Conservation (phyloP, 92 coral and sea anemone species). For the Chrysogorgia sp. region DNA sequence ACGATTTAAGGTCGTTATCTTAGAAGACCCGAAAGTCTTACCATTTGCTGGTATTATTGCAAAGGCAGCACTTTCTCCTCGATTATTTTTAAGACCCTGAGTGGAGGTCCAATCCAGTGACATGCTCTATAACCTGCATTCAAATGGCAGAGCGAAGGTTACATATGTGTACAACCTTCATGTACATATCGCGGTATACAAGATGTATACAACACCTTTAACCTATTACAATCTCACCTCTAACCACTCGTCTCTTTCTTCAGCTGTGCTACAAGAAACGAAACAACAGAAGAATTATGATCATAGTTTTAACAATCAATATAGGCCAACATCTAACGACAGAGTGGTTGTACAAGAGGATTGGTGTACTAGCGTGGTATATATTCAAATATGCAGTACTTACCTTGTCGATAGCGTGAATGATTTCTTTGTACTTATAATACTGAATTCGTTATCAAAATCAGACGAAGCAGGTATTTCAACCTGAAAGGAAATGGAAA, state of each 20-base stretch:
- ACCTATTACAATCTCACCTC: slow-evolving; percentile 59
- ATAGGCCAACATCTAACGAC: no score
- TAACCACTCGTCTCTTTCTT: slow-evolving; percentile 93
- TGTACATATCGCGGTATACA: not conserved
- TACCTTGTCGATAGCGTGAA: slow-evolving; percentile 95
- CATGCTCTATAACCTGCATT: no score
- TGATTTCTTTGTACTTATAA: slow-evolving; percentile 88
- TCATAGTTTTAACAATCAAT: not conserved
- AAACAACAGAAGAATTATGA: not conserved
- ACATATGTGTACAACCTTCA: no score
- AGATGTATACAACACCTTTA: not conserved
- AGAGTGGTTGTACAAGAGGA: no score
- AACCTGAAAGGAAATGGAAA: slow-evolving; percentile 57
- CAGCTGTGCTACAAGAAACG: slow-evolving; percentile 76
- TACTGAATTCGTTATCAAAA: slow-evolving; percentile 92
- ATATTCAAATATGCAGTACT: not conserved
- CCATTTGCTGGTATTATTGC: no score
- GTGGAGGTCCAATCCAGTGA: no score
- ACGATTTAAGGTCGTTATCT: no score
- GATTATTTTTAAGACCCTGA: no score
- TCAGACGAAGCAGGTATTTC: slow-evolving; percentile 91
- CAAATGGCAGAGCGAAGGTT: no score
- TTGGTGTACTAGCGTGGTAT: no score
- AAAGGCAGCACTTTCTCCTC: no score
- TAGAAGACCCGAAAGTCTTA: no score